A percentile compares a stretch with the other conserved stretches of the same genome.
These are phyloP conservation scores for Neelides sp. DNA, from an alignment of 1,140 invertebrate species.

Conservation along the genomic window DNA sequence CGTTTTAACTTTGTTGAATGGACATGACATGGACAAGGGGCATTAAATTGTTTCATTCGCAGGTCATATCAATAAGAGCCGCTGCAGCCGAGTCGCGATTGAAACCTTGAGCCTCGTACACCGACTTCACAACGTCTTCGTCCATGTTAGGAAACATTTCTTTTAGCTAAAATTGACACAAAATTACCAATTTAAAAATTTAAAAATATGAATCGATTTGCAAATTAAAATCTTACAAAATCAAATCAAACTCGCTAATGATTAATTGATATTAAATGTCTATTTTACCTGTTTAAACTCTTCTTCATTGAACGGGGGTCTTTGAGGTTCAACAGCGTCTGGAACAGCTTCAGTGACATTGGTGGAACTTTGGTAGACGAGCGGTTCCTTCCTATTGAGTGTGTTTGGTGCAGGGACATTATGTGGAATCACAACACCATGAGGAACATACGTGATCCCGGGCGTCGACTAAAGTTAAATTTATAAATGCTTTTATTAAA, in stretches of 20 bases:
- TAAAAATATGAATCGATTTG: too few relatives aligned
- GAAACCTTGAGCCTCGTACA: constrained; percentile 74
- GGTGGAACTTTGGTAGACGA: constrained; percentile 33
- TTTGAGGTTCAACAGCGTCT: constrained; percentile 22
- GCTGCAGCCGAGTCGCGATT: constrained; percentile 85
- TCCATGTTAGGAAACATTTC: constrained; percentile 96
- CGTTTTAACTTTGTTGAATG: too few relatives aligned
- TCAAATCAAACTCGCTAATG: too few relatives aligned
- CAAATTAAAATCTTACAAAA: too few relatives aligned
- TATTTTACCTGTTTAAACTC: constrained; percentile 67
- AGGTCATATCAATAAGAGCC: constrained; percentile 75
- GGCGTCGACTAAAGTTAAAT: constrained; percentile 20
- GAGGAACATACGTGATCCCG: constrained; percentile 46
- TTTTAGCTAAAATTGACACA: constrained; percentile 51
- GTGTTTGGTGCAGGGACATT: not conserved
- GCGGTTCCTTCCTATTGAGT: constrained; percentile 31
- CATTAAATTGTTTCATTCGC: too few relatives aligned
- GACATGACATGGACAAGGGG: too few relatives aligned
- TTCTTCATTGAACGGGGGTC: constrained; percentile 39
- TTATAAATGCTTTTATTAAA: not conserved
- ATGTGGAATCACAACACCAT: constrained; percentile 40
- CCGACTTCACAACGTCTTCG: constrained; percentile 76
- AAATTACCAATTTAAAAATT: constrained; percentile 22
- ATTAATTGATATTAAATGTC: too few relatives aligned
- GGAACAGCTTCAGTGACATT: constrained; percentile 25